Base-by-base conservation (phyloP, 37 sponge, comb jelly and placozoan species). In the Amphimedon queenslandica region DNA sequence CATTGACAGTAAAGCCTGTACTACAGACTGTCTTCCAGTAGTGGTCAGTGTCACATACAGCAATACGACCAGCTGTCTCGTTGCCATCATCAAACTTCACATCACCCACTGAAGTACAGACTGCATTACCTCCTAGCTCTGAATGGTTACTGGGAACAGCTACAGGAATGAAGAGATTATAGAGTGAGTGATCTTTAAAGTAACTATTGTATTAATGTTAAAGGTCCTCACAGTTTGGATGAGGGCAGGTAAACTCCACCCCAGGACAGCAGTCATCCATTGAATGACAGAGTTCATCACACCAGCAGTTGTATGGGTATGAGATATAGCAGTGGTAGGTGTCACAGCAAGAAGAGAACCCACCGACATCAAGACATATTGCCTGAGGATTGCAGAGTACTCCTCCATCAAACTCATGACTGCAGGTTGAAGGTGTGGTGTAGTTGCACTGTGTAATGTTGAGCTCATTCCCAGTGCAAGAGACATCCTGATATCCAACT, bases 21-120 rank as follows among this genome's bases (percentile, higher is more conserved):
- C 31, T 73, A 72, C 81, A 80, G 5, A 80, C 72, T 60, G 81
- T 80, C 23, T 72, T 72, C 82, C 82, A 81, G n/a, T n/a, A n/a
- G n/a, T 30, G 23, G n/a, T 74, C 53, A 47, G 8, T 31, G 20
- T 42, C 25, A 42, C 74, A 72, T 20, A 81, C 67, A 37, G 74
- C 75, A 16, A 81, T 67, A 43, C 74, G 36, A 57, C 82, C 82
- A 55, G 27, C 33, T 24, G 66, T n/a, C 25, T 40, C 30, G 8
- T n/a, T 41, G 42, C 75, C 75, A 64, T 75, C 75, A 64, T 40
- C 56, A 4, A 81, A 41, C 13, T 72, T 24, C 23, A 75, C 40
- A 18, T 37, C 64, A 32, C 77, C 77, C 8, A 27, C 47, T 24
- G 47, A n/a, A n/a, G n/a, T n/a, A n/a, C n/a, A n/a, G n/a, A n/a